These are phyloP conservation scores for Tragelaphus buxtoni DNA, from an alignment of 2,113 vertebrate genomes.

Conservation along the genomic window DNA sequence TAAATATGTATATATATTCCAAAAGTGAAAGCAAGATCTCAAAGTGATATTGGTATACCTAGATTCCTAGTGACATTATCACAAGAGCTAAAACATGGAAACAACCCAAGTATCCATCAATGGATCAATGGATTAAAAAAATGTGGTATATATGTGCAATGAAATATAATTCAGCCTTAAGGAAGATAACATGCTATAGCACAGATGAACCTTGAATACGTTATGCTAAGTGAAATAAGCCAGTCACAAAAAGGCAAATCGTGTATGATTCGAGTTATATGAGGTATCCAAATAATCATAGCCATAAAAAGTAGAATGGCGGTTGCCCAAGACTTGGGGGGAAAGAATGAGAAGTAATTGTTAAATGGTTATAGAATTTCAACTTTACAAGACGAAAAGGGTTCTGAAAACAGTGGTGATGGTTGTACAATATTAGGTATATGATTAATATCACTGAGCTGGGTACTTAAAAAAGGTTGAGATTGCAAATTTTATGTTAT, in stretches of 20 bases:
- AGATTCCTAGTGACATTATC: background rate
- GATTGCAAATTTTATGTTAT: background rate
- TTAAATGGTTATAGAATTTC: background rate
- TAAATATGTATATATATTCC: background rate
- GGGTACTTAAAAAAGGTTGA: background rate
- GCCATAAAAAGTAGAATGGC: background rate
- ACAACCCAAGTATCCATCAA: background rate
- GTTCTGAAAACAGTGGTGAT: background rate
- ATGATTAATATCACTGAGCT: background rate
- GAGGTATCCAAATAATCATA: background rate
- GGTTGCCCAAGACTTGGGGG: background rate
- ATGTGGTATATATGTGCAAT: background rate
- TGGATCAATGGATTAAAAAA: background rate
- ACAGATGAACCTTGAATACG: background rate
- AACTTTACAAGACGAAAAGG: background rate
- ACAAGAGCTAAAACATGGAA: background rate
- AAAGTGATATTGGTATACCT: background rate
- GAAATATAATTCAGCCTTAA: background rate
- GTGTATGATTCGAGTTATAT: background rate
- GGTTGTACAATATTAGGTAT: background rate
- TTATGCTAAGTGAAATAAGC: background rate
- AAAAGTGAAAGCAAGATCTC: background rate
- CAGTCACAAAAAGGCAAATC: background rate
- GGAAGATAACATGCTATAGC: background rate
- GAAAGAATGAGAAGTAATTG: background rate